These are phyloP conservation scores for Diaperis boleti DNA, from an alignment of 2,888 invertebrate species.

Conservation along the genomic window DNA sequence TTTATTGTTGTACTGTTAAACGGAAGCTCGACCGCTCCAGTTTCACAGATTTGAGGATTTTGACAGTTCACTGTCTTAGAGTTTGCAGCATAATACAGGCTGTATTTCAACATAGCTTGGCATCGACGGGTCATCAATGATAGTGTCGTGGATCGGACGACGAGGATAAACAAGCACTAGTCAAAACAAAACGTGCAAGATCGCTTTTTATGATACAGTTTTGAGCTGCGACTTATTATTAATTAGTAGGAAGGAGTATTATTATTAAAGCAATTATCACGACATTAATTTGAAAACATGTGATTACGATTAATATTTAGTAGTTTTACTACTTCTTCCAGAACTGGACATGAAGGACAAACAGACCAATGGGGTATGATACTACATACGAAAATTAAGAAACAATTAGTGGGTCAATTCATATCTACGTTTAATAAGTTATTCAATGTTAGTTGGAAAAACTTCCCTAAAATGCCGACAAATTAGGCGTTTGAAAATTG, in stretches of 20 bases:
- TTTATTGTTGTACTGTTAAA: slow-evolving; percentile 55
- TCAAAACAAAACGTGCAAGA: slow-evolving; percentile 25
- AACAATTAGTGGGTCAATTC: no score
- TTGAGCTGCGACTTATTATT: not conserved
- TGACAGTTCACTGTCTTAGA: slow-evolving; percentile 1
- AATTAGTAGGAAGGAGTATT: not conserved
- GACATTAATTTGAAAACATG: no score
- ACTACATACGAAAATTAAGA: no score
- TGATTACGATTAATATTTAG: no score
- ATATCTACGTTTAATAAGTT: no score
- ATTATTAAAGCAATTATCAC: not conserved
- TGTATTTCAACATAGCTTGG: not conserved
- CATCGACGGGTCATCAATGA: not conserved
- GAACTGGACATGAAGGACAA: no score
- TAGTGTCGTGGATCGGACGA: slow-evolving; percentile 4
- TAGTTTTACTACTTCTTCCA: no score
- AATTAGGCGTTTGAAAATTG: no score
- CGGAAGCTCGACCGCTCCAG: slow-evolving; percentile 49
- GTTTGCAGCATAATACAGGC: not conserved
- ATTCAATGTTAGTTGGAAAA: no score
- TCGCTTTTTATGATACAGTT: not conserved
- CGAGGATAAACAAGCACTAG: slow-evolving; percentile 17
- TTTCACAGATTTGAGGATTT: slow-evolving; percentile 30
- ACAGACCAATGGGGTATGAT: no score
- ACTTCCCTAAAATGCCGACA: no score